Conservation (phyloP, 92 coral and sea anemone genomes). For the Blastomussa wellsi region DNA sequence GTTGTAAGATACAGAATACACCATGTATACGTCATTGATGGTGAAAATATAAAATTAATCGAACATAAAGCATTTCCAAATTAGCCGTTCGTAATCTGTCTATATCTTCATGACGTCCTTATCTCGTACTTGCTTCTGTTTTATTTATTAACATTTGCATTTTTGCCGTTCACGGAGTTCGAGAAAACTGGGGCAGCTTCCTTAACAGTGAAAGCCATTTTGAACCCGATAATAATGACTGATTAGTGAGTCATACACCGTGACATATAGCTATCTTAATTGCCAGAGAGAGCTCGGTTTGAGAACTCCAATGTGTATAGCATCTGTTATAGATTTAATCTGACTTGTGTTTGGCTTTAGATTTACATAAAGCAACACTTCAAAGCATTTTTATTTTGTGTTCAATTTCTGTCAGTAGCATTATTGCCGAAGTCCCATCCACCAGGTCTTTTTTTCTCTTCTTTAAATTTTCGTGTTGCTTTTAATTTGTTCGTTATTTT, state of each 20-base stretch:
- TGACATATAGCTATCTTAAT: background rate
- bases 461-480: background rate
- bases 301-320: background rate
- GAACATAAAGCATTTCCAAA: background rate
- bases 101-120: background rate
- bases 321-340: background rate
- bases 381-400: background rate
- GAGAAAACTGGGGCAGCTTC: too few species aligned
- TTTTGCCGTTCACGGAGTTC: background rate
- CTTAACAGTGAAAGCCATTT: too few species aligned
- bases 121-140: background rate
- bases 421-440: too few species aligned
- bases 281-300: background rate
- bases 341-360: background rate
- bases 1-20: background rate
- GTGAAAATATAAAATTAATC: background rate
- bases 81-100: background rate
- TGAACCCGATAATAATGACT: too few species aligned
- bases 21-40: background rate
- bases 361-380: background rate
- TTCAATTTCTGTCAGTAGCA: background rate
- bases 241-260: background rate
- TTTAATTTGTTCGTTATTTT: background rate
- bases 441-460: background rate
- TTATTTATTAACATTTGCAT: background rate